Conservation (phyloP, 2,797 vertebrate species). For the Hoplostethus mediterraneus region DNA sequence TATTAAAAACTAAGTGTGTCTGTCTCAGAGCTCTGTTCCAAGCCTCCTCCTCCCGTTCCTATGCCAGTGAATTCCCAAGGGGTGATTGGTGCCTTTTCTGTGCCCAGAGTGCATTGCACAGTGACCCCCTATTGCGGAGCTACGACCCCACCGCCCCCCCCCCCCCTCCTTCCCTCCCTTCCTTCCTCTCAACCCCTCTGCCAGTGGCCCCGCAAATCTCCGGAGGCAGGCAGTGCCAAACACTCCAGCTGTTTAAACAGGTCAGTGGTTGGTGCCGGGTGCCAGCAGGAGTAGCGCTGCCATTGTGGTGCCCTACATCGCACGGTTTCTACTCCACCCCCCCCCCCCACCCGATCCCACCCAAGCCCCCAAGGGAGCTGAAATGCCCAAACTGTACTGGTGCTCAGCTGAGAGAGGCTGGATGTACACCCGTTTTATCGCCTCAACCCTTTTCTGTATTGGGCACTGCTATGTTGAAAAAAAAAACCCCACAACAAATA, state of each 20-base stretch:
- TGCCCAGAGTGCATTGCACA: slow-evolving; percentile 30
- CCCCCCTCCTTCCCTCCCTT: slow-evolving; percentile 16
- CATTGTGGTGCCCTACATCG: slow-evolving; percentile 68
- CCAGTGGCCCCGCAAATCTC: slow-evolving; percentile 72
- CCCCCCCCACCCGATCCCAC: slow-evolving; percentile 16
- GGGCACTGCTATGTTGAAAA: background rate
- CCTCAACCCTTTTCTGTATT: background rate
- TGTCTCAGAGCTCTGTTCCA: slow-evolving; percentile 55
- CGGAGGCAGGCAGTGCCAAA: slow-evolving; percentile 69
- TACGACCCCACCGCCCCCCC: slow-evolving; percentile 23
- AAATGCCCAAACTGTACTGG: slow-evolving; percentile 32
- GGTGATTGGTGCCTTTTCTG: slow-evolving; percentile 61
- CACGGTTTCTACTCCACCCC: slow-evolving; percentile 36
- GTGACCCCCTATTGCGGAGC: slow-evolving; percentile 57
- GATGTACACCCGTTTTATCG: slow-evolving; percentile 33
- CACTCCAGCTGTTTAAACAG: slow-evolving; percentile 83
- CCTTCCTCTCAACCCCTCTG: slow-evolving; percentile 65
- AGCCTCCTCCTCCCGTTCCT: slow-evolving; percentile 46
- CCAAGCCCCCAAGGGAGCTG: slow-evolving; percentile 25
- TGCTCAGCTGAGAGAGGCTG: slow-evolving; percentile 23
- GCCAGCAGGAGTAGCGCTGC: slow-evolving; percentile 56
- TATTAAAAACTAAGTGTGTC: slow-evolving; percentile 37
- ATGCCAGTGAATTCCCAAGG: slow-evolving; percentile 65
- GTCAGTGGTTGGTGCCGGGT: slow-evolving; percentile 62
- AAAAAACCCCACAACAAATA: background rate